These are phyloP conservation scores for Meliscaeva auricollis DNA, from an alignment of 2,888 invertebrate genomes.

Conservation along the genomic window DNA sequence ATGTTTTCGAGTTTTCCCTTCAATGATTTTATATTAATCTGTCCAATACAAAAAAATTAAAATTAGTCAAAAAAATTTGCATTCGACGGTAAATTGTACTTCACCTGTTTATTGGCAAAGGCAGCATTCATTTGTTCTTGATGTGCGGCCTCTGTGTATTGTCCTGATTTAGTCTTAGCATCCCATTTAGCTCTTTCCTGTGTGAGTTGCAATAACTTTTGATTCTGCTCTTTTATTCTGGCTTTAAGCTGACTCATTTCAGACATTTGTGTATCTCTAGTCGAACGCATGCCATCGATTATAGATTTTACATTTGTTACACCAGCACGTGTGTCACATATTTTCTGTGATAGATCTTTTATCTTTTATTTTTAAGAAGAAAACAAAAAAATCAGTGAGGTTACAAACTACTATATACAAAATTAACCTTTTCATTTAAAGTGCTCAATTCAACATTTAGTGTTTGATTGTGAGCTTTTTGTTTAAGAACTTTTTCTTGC, in stretches of 20 bases:
- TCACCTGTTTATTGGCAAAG: constrained; percentile 87
- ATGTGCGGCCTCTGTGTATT: constrained; percentile 83
- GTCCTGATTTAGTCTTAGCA: constrained; percentile 85
- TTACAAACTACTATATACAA: neutral
- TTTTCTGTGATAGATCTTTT: constrained; percentile 91
- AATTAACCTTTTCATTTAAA: constrained; percentile 82
- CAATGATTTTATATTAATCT: constrained; percentile 86
- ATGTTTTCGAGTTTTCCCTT: constrained; percentile 90
- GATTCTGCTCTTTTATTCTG: constrained; percentile 93
- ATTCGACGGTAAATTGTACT: neutral
- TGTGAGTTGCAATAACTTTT: constrained; percentile 90
- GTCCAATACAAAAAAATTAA: neutral
- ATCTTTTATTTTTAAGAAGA: too few relatives aligned
- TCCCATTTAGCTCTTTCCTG: constrained; percentile 94
- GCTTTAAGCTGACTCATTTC: constrained; percentile 94
- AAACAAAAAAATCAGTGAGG: neutral
- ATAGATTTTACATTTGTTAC: constrained; percentile 96
- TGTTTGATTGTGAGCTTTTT: constrained; percentile 95
- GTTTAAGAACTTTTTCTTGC: constrained; percentile 92
- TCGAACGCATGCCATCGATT: constrained; percentile 97
- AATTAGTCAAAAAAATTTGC: neutral
- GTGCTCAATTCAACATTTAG: constrained; percentile 91
- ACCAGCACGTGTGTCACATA: constrained; percentile 92
- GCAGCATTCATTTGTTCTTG: constrained; percentile 87
- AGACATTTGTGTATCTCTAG: constrained; percentile 95